These are phyloP conservation scores for Cyprinus carpio DNA, from an alignment of 2,113 vertebrate genomes.

Conservation along the genomic window DNA sequence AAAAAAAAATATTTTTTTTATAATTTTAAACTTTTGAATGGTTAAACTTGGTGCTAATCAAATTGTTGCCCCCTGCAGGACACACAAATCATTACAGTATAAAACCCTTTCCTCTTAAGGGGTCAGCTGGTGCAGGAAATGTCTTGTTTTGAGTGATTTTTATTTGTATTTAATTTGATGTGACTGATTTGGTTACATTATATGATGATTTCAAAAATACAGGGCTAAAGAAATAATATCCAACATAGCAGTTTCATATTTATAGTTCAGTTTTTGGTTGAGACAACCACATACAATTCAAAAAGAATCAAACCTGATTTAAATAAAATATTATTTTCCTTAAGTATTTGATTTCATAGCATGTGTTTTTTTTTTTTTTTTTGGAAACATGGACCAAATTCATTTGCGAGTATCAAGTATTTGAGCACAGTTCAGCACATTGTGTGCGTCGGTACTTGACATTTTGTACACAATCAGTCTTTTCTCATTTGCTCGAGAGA, in stretches of 20 bases:
- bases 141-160: neutral
- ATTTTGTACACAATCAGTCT: conserved; percentile 45
- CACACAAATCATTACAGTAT: neutral
- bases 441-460: conserved; percentile 44
- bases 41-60: neutral
- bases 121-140: neutral
- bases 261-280: neutral
- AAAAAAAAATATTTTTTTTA: too few species aligned
- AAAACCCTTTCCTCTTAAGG: neutral
- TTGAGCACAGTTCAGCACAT: neutral
- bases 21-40: neutral
- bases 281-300: neutral
- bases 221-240: conserved; percentile 51
- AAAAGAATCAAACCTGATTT: neutral
- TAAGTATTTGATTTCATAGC: too few species aligned
- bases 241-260: neutral
- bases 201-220: conserved; percentile 27
- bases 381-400: conserved; percentile 4
- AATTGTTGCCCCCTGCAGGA: neutral
- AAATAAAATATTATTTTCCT: neutral
- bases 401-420: neutral
- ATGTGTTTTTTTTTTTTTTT: neutral
- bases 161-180: neutral
- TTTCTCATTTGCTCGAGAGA: conserved; percentile 10
- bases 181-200: neutral